Percentiles rank a stretch among this genome's conserved stretches.
Evolutionary conservation across 2,888 invertebrate species (phyloP).

Genomic region (Spicauda simplicius): DNA sequence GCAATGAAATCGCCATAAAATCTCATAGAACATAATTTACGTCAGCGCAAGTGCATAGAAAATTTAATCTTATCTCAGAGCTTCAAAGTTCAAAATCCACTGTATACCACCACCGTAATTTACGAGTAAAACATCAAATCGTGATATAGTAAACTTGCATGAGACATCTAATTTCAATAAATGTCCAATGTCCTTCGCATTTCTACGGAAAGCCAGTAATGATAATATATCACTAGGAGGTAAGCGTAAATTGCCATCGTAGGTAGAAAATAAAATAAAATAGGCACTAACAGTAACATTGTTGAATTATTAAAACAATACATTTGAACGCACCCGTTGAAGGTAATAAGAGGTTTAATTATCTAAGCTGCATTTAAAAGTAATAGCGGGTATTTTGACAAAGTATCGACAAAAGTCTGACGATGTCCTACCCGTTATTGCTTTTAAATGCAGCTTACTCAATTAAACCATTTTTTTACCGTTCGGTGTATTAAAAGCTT

Average conservation of each 20-base stretch:
- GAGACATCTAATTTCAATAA: conserved; percentile 30
- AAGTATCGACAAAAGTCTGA: too few relatives aligned
- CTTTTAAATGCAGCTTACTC: too few relatives aligned
- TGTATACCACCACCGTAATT: not conserved
- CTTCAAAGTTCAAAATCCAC: conserved; percentile 11
- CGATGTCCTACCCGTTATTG: too few relatives aligned
- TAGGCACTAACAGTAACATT: too few relatives aligned
- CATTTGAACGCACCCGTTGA: too few relatives aligned
- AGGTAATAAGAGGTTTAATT: too few relatives aligned
- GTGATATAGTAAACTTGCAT: not conserved
- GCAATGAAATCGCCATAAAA: not conserved
- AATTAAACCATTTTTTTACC: too few relatives aligned
- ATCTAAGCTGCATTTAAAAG: too few relatives aligned
- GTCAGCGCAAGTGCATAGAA: not conserved
- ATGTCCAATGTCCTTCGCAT: conserved; percentile 14
- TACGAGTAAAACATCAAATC: not conserved
- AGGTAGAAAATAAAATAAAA: conserved; percentile 48
- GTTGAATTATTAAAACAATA: too few relatives aligned
- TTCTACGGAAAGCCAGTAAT: conserved; percentile 15
- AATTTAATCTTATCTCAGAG: not conserved
- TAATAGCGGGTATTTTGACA: too few relatives aligned
- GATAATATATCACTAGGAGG: conserved; percentile 27
- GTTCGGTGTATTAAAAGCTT: too few relatives aligned
- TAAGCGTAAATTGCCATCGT: conserved; percentile 24
- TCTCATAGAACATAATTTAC: not conserved